Evolutionary conservation across 2,113 vertebrate species (phyloP).

Genomic region (Pardalotus punctatus): DNA sequence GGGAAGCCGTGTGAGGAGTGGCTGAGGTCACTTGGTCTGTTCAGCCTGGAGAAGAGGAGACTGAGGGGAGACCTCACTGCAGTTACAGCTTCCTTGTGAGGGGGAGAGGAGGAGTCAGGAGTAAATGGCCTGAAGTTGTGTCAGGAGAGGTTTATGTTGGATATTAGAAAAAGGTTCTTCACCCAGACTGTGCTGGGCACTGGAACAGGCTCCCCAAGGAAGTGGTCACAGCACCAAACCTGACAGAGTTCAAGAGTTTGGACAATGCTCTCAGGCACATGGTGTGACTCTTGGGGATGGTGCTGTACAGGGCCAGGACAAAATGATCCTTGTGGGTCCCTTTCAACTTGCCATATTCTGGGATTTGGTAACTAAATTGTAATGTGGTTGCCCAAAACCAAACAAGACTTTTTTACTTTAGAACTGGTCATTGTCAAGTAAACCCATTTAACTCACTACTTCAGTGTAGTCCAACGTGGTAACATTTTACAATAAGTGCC

Average conservation of each 20-base stretch:
- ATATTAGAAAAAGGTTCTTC: background rate
- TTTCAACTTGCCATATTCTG: background rate
- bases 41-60: background rate
- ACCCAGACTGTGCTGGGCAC: fast-evolving
- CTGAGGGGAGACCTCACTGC: background rate
- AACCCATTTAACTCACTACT: background rate
- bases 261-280: background rate
- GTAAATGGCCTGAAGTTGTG: fast-evolving
- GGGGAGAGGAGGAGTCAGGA: background rate
- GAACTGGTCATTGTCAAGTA: background rate
- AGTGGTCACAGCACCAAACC: background rate
- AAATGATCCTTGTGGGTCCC: background rate
- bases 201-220: background rate
- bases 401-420: background rate
- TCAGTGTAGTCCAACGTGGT: background rate
- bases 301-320: background rate
- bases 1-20: background rate
- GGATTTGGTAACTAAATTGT: background rate
- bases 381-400: background rate
- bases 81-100: fast-evolving
- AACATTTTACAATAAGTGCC: background rate
- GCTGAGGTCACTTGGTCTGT: background rate
- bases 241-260: background rate
- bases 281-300: too few relatives aligned
- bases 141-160: background rate